Base-by-base conservation (phyloP, 92 coral and sea anemone species). In the Palythoa caribaeorum region DNA sequence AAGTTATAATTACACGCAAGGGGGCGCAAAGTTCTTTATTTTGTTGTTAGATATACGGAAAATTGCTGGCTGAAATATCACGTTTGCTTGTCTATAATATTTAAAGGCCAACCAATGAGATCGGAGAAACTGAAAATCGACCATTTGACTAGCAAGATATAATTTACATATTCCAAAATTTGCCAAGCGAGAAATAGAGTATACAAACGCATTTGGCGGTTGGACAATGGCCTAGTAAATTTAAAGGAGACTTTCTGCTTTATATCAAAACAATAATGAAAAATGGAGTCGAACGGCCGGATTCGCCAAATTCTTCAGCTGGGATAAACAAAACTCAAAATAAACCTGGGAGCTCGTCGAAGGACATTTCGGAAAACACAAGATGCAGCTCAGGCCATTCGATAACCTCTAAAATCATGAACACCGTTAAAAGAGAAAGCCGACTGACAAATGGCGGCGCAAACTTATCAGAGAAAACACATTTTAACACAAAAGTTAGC, bases 401-500 rank as follows among this genome's bases (percentile, higher is more conserved):
- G 75, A 53, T 74, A 15, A 44, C 48, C n/a, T 51, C 53, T n/a
- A 65, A 81, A 36, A 2, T 37, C 21, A 66, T 14, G 37, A 50
- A 37, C 74, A 51, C 2, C 28, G 76, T 3, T 3, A 81, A 47
- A 16, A 2, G n/a, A 3, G 9, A 9, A 44, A 80, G 14, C 35
- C 9, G n/a, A 2, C 9, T 44, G 4, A 6, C 20, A 66, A 84
- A 53, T 59, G 81, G 80, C 20, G 71, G 19, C 28, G 20, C 38
- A 84, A 84, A 79, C 63, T 77, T 77, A 4, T 1, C 60, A 11
- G 85, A 72, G 7, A 78, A 88, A 3, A 21, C 81, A 5, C 88
- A 79, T n/a, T 80, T 94, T 3, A 91, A 89, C 3, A 87, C 98
- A 16, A 95, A 95, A 80, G 90, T 95, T 59, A 95, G 98, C 87